These are phyloP conservation scores for Girardinichthys multiradiatus DNA, from an alignment of 2,113 vertebrate genomes.

Conservation along the genomic window DNA sequence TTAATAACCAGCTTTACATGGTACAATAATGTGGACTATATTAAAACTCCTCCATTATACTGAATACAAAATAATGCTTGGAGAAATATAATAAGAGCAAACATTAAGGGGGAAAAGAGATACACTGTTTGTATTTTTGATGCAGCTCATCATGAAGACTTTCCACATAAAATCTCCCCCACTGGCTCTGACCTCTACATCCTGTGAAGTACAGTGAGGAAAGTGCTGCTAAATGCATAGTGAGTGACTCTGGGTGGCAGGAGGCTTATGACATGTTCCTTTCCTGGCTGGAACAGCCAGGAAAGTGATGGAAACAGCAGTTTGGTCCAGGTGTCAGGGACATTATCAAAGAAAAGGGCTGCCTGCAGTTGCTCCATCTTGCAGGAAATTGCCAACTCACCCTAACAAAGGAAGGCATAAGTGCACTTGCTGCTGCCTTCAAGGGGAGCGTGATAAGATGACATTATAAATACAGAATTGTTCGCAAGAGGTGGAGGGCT, in stretches of 20 bases:
- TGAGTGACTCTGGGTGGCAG: slow-evolving; percentile 67
- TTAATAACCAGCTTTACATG: slow-evolving; percentile 66
- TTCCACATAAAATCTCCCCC: slow-evolving; percentile 42
- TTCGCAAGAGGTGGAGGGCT: slow-evolving; percentile 65
- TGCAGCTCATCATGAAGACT: slow-evolving; percentile 42
- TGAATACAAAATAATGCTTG: not conserved
- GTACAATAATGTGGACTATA: slow-evolving; percentile 14
- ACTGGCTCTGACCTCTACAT: slow-evolving; percentile 77
- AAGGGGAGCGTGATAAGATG: slow-evolving; percentile 93
- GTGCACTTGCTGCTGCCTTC: slow-evolving; percentile 91
- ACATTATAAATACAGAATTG: slow-evolving; percentile 90
- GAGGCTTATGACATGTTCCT: slow-evolving; percentile 78
- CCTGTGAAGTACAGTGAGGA: slow-evolving; percentile 77
- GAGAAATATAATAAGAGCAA: slow-evolving; percentile 11
- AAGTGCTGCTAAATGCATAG: slow-evolving; percentile 73
- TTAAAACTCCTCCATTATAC: slow-evolving; percentile 7
- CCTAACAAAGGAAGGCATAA: slow-evolving; percentile 99
- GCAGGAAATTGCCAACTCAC: slow-evolving; percentile 97
- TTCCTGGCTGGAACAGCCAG: slow-evolving; percentile 79
- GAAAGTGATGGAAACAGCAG: slow-evolving; percentile 89
- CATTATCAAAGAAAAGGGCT: slow-evolving; percentile 93
- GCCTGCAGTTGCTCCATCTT: slow-evolving; percentile 93
- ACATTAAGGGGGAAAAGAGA: slow-evolving; percentile 4
- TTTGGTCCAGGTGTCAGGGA: slow-evolving; percentile 91
- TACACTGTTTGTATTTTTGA: slow-evolving; percentile 16